Percentiles rank a stretch among this genome's conserved stretches.
Conservation (phyloP, 2,888 invertebrate genomes). For the Tuberolachnus salignus region DNA sequence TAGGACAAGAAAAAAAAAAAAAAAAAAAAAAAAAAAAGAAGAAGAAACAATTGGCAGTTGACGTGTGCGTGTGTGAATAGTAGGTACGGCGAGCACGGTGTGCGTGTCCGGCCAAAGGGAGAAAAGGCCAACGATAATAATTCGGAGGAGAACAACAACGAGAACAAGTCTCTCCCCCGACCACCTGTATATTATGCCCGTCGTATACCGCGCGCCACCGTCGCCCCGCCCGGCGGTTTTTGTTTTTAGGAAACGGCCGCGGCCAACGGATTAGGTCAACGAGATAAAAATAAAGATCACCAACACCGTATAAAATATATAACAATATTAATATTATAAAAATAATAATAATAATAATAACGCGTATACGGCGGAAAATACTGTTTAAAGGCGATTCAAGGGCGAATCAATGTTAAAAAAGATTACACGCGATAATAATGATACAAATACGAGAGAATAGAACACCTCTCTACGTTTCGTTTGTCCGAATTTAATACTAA, state of each 20-base stretch:
- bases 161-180: too few species aligned
- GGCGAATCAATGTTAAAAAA: constrained; percentile 56
- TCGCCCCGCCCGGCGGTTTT: neutral
- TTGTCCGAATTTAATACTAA: constrained; percentile 29
- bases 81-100: too few species aligned
- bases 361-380: constrained; percentile 14
- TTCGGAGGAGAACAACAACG: too few species aligned
- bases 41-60: too few species aligned
- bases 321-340: constrained; percentile 18
- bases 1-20: too few species aligned
- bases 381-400: constrained; percentile 34
- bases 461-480: too few species aligned
- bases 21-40: too few species aligned
- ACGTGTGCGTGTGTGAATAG: too few species aligned
- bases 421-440: constrained; percentile 26
- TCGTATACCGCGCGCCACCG: neutral
- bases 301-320: neutral
- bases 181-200: too few species aligned
- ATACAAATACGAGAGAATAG: constrained; percentile 24
- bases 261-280: constrained; percentile 29
- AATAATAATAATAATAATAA: constrained; percentile 15
- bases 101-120: too few species aligned
- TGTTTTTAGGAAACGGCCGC: constrained; percentile 26
- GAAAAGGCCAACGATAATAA: too few species aligned
- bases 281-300: constrained; percentile 44